A percentile compares a stretch with the other conserved stretches of the same genome.
Conservation (phyloP, 2,113 vertebrate species). For the Agelaius phoeniceus region DNA sequence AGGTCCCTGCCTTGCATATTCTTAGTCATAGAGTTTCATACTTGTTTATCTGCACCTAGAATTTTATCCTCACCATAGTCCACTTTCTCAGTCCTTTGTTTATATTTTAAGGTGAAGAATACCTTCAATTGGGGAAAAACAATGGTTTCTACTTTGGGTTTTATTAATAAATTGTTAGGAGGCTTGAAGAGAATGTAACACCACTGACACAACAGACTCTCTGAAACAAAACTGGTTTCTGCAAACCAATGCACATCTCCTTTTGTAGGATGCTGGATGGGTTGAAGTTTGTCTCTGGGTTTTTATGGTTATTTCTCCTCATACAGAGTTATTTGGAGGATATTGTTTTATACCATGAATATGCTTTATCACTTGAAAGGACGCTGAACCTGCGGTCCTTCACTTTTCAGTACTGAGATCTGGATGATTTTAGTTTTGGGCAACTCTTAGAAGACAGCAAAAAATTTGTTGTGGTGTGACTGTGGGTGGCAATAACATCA, state of each 20-base stretch:
- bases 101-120: not conserved
- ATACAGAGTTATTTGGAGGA: not conserved
- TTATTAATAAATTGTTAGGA: not conserved
- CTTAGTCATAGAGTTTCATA: not conserved
- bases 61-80: not conserved
- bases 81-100: not conserved
- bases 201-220: not conserved
- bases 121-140: not conserved
- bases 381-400: not conserved
- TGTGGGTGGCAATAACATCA: not conserved
- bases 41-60: not conserved
- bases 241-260: not conserved
- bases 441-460: not conserved
- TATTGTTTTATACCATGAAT: not conserved
- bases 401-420: not conserved
- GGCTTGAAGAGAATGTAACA: not conserved
- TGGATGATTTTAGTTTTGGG: not conserved
- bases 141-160: not conserved
- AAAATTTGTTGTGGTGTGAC: not conserved
- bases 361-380: not conserved
- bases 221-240: not conserved
- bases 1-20: not conserved
- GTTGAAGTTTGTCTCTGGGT: not conserved
- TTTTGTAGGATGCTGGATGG: not conserved
- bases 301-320: not conserved